Base-by-base conservation (phyloP, 2,113 vertebrate species). In the Cottus gobio region DNA sequence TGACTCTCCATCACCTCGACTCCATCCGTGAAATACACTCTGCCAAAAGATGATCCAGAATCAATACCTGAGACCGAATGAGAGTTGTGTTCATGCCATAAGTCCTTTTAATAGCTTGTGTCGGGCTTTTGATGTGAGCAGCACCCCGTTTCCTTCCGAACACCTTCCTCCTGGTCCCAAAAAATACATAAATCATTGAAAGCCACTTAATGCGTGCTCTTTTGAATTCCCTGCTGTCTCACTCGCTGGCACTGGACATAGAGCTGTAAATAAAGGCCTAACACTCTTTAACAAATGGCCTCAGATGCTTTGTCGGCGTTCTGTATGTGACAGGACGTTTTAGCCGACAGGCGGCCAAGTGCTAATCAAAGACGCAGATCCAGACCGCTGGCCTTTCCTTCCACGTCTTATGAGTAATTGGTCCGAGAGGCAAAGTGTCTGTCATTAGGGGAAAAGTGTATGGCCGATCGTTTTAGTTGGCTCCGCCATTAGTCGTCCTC, bases 11-110 rank as follows among this genome's bases (percentile, higher is more conserved):
- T 71, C 71, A 76, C 70, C 86, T 76, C 81, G 61, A 20, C 34
- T 34, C n/a, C 50, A 13, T 52, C 76, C 52, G 73, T 92, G 77
- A 92, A 90, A 91, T 88, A 87, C 71, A 73, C 74, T 71, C 83
- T 72, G 84, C 73, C 61, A 82, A 79, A 79, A 93, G 91, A 90
- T 79, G 64, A 90, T 90, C 82, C 78, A 56, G 69, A 90, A 92
- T 92, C 86, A 86, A 93, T 93, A 81, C 85, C 57, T 37, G 67
- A 73, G 83, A 85, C 83, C 79, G 86, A 90, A 80, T 71, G 65
- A 82, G 80, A 87, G 82, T 76, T 90, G 67, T 76, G 80, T 68
- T 75, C 77, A 54, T 83, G 82, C 69, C 71, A 87, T 92, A 89
- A 91, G 83, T 93, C 89, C 63, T 87, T 70, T 80, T 91, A 87